A percentile compares a stretch with the other conserved stretches of the same genome.
Conservation (phyloP, 2,888 invertebrate genomes). For the Steromphala cineraria region DNA sequence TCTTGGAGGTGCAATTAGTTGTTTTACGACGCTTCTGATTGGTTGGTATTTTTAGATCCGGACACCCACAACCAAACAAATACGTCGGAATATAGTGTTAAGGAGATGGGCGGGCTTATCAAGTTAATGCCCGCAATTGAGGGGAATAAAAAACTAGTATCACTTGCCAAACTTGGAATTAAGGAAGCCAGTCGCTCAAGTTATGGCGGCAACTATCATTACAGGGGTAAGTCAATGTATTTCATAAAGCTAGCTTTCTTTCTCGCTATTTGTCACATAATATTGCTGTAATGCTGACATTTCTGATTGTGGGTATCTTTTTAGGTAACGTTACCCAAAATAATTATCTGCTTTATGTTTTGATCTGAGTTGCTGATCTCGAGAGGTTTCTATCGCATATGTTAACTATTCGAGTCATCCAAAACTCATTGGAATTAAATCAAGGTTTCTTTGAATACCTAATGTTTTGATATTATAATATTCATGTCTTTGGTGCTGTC, state of each 20-base stretch:
- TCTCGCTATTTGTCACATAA: conserved; percentile 13
- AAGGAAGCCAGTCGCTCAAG: conserved; percentile 14
- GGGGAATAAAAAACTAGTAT: conserved; percentile 19
- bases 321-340: too few relatives aligned
- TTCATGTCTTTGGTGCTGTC: too few relatives aligned
- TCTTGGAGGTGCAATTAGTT: conserved; percentile 19
- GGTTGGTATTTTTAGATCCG: conserved; percentile 10
- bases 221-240: conserved; percentile 13
- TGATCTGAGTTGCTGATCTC: too few relatives aligned
- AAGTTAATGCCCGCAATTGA: conserved; percentile 16
- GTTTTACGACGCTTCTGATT: conserved; percentile 1
- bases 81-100: neutral
- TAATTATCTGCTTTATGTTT: too few relatives aligned
- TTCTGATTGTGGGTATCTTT: too few relatives aligned
- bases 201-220: conserved; percentile 18
- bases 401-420: too few relatives aligned
- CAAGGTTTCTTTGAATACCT: too few relatives aligned
- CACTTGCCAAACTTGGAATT: conserved; percentile 18
- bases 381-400: too few relatives aligned
- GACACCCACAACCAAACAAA: conserved; percentile 6
- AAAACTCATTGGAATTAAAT: too few relatives aligned
- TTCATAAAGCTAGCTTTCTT: conserved; percentile 7
- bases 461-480: too few relatives aligned
- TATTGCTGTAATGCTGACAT: neutral
- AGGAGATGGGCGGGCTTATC: neutral